A percentile compares a stretch with the other conserved stretches of the same genome.
phyloP scores from a whole-genome alignment of 1,140 invertebrate genomes.

The Stegodyphus dumicola region DNA sequence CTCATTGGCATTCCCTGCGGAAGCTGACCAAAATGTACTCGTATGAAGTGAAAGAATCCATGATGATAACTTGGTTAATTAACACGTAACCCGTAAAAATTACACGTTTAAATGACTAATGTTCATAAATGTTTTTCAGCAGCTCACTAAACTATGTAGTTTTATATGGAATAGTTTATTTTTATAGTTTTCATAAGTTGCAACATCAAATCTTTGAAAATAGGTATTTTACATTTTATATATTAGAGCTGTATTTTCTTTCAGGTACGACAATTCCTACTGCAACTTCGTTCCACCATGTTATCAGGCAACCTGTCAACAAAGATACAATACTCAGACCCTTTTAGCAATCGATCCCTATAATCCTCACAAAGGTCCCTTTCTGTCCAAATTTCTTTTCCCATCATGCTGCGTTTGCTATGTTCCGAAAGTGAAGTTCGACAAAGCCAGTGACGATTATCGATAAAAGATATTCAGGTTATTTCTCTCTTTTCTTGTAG shows the following conservation, averaged over 20 bases:
- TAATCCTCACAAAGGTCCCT: slow-evolving; percentile 65
- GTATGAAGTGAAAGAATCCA: no score
- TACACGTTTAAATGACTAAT: no score
- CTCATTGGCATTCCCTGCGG: no score
- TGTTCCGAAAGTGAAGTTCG: slow-evolving; percentile 61
- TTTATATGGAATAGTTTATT: no score
- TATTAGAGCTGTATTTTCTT: not conserved
- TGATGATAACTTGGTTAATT: no score
- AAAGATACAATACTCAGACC: slow-evolving; percentile 65
- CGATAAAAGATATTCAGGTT: no score
- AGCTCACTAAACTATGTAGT: no score
- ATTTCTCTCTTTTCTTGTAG: no score
- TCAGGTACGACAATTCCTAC: slow-evolving; percentile 60
- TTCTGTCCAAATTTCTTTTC: slow-evolving; percentile 65
- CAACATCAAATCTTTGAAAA: no score
- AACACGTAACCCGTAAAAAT: no score
- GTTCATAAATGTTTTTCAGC: no score
- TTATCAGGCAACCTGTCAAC: slow-evolving; percentile 64
- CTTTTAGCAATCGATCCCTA: slow-evolving; percentile 64
- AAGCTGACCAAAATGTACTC: no score
- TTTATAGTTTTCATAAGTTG: not conserved
- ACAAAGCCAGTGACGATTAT: not conserved
- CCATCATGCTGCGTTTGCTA: slow-evolving; percentile 65
- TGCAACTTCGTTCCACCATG: slow-evolving; percentile 65
- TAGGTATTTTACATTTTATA: not conserved